A percentile compares a stretch with the other conserved stretches of the same genome.
Conservation (phyloP, 2,113 vertebrate species). For the Hippopotamus amphibius region DNA sequence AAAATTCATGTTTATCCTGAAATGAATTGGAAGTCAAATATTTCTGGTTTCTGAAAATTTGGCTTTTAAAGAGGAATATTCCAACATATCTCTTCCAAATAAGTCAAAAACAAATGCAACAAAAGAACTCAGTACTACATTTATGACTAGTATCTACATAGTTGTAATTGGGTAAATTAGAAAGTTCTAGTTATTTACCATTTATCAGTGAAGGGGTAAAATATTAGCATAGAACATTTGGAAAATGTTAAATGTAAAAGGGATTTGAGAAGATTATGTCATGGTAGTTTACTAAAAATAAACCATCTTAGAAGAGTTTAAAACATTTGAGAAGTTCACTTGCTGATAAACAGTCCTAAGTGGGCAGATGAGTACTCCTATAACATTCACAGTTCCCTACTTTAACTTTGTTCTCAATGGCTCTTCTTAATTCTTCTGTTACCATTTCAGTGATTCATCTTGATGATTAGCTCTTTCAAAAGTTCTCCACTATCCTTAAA, state of each 20-base stretch:
- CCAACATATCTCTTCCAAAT: too few species aligned
- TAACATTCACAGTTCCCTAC: not conserved
- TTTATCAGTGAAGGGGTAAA: not conserved
- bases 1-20: too few species aligned
- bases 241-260: not conserved
- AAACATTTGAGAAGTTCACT: not conserved
- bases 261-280: not conserved
- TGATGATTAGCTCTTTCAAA: not conserved
- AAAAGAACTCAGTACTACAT: too few species aligned
- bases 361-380: not conserved
- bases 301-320: not conserved
- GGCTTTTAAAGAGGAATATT: too few species aligned
- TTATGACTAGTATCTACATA: not conserved
- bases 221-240: not conserved
- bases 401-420: not conserved
- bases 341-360: not conserved
- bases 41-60: too few species aligned
- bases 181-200: not conserved
- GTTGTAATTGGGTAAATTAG: not conserved
- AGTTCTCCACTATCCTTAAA: not conserved
- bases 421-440: not conserved
- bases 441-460: not conserved
- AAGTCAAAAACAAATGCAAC: too few species aligned
- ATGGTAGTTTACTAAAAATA: not conserved
- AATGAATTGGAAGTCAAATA: too few species aligned